Evolutionary conservation across 2,113 vertebrate genomes (phyloP).

Genomic region (Nasalis larvatus): DNA sequence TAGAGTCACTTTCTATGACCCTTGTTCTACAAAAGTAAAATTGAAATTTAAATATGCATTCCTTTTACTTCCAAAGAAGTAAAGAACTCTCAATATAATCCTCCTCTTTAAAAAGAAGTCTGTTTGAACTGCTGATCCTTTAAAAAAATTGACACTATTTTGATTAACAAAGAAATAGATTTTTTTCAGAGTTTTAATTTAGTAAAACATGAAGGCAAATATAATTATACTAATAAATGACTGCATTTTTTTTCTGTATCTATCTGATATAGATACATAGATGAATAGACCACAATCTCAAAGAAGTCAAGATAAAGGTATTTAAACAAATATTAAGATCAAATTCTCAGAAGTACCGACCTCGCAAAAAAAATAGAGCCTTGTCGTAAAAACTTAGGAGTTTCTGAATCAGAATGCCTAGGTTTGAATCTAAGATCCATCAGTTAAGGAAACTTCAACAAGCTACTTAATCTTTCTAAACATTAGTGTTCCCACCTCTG

Average conservation of each 20-base stretch:
- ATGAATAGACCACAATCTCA: background rate
- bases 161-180: background rate
- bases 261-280: background rate
- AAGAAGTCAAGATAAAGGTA: background rate
- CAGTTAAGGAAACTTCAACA: background rate
- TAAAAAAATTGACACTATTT: background rate
- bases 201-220: background rate
- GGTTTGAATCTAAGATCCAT: background rate
- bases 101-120: background rate
- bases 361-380: background rate
- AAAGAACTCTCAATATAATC: background rate
- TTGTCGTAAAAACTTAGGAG: background rate
- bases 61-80: background rate
- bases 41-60: background rate
- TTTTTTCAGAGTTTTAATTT: constrained; percentile 15
- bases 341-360: background rate
- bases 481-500: background rate
- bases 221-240: background rate
- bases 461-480: background rate
- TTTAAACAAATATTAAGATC: background rate
- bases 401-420: background rate
- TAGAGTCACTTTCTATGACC: background rate
- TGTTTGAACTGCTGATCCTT: constrained; percentile 22
- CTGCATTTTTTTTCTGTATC: background rate
- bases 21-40: background rate